Conservation (phyloP, 1,140 invertebrate species). For the Archivesica marissinica region DNA sequence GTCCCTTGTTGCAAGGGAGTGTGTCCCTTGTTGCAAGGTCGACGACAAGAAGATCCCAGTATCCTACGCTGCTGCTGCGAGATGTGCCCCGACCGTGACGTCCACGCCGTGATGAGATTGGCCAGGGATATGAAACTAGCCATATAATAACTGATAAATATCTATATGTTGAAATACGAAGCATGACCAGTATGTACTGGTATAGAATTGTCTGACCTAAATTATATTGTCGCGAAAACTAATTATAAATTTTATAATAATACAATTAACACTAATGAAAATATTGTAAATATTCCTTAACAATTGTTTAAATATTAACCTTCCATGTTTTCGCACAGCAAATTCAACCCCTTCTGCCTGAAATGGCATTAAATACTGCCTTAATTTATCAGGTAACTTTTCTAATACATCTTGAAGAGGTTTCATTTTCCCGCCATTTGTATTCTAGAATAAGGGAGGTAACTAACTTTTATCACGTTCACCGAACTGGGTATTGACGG, state of each 20-base stretch:
- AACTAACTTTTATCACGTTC: no score
- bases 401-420: constrained; percentile 4
- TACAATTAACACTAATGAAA: not conserved
- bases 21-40: not conserved
- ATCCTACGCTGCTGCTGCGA: no score
- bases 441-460: not conserved
- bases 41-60: no score
- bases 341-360: constrained; percentile 79
- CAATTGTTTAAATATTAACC: constrained; percentile 62
- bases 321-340: constrained; percentile 78
- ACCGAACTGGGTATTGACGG: no score
- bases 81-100: no score
- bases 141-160: not conserved
- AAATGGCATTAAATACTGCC: constrained; percentile 75
- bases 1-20: no score
- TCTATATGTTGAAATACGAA: not conserved
- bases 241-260: not conserved
- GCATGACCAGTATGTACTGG: no score
- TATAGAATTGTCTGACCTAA: no score
- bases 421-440: constrained; percentile 23
- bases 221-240: not conserved
- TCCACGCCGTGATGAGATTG: no score
- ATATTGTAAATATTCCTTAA: not conserved
- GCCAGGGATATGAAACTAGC: not conserved
- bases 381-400: constrained; percentile 73